A percentile compares a stretch with the other conserved stretches of the same genome.
These are phyloP conservation scores for Drepana arcuata DNA, from an alignment of 1,140 invertebrate species.

Conservation along the genomic window DNA sequence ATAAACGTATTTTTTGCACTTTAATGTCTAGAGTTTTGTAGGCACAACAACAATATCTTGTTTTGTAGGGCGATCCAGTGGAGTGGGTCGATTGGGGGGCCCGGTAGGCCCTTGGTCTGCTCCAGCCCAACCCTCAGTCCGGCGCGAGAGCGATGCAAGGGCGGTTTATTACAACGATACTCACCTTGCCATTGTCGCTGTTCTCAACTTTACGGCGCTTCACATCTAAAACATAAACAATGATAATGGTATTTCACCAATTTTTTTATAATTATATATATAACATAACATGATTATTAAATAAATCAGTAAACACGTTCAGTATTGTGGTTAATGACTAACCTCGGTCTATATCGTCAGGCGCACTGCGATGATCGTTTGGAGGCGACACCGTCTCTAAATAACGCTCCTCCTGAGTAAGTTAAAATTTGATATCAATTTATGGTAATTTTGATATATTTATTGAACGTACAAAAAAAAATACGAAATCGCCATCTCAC, in stretches of 20 bases:
- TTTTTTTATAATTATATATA: slow-evolving; percentile 2
- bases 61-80: too few relatives aligned
- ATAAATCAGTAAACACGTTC: slow-evolving; percentile 2
- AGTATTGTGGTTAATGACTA: slow-evolving; percentile 6
- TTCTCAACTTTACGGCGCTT: slow-evolving; percentile 87
- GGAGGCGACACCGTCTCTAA: slow-evolving; percentile 57
- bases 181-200: slow-evolving; percentile 80
- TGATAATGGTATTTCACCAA: slow-evolving; percentile 1
- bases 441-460: too few relatives aligned
- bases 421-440: too few relatives aligned
- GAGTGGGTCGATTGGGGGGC: too few relatives aligned
- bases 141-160: slow-evolving; percentile 62
- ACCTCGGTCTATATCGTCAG: slow-evolving; percentile 65
- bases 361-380: slow-evolving; percentile 47
- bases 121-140: slow-evolving; percentile 71
- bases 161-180: slow-evolving; percentile 72
- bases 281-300: slow-evolving; percentile 6
- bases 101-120: too few relatives aligned
- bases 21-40: too few relatives aligned
- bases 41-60: too few relatives aligned
- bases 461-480: not conserved
- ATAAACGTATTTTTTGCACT: too few relatives aligned
- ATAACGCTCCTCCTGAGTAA: slow-evolving; percentile 60
- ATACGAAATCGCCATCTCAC: slow-evolving; percentile 19
- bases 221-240: slow-evolving; percentile 72